Evolutionary conservation across 1,140 invertebrate genomes (phyloP).

Genomic region (Oncopodura yosiiana): DNA sequence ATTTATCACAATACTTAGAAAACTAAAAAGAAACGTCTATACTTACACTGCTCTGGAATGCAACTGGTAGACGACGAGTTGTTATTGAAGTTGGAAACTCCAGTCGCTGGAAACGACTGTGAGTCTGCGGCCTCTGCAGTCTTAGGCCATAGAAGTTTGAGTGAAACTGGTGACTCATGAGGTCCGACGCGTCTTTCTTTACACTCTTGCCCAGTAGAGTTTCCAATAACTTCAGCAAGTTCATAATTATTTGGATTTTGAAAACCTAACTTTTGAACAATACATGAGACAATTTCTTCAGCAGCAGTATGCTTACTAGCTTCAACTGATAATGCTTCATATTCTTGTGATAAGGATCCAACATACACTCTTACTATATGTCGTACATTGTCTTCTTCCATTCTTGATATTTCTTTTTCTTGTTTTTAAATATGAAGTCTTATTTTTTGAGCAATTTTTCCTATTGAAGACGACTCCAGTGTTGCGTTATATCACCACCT

Average conservation of each 20-base stretch:
- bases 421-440: no score
- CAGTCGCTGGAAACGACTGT: not conserved
- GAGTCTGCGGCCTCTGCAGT: slow-evolving; percentile 24
- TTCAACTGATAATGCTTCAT: slow-evolving; percentile 75
- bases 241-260: slow-evolving; percentile 64
- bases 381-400: slow-evolving; percentile 38
- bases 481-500: no score
- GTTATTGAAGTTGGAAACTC: not conserved
- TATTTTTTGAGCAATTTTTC: no score
- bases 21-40: no score
- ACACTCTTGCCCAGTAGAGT: slow-evolving; percentile 72
- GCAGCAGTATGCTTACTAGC: slow-evolving; percentile 83
- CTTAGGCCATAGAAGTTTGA: slow-evolving; percentile 90
- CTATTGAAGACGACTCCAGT: no score
- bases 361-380: slow-evolving; percentile 72
- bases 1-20: no score
- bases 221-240: slow-evolving; percentile 77
- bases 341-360: slow-evolving; percentile 74
- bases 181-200: slow-evolving; percentile 80
- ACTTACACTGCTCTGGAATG: not conserved
- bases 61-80: slow-evolving; percentile 4
- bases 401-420: slow-evolving; percentile 19
- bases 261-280: slow-evolving; percentile 64
- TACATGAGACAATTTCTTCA: slow-evolving; percentile 77
- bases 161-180: slow-evolving; percentile 76